phyloP scores from a whole-genome alignment of 2,113 vertebrate species.

The Circaetus cinerascens region DNA sequence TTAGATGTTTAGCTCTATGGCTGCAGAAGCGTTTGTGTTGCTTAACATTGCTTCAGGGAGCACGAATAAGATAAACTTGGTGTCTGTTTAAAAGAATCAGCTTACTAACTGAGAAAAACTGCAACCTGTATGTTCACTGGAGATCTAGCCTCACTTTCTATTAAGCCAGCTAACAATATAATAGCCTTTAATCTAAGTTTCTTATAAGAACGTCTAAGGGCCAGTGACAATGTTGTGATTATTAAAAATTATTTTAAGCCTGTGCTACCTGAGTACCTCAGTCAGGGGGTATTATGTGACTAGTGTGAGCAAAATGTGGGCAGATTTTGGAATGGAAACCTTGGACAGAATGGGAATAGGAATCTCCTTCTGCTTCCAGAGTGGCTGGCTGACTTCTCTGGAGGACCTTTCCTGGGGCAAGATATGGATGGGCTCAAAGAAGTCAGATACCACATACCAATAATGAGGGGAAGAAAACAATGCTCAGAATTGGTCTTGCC shows the following conservation, averaged over 20 bases:
- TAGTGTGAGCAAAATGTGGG: neutral
- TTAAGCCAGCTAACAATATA: neutral
- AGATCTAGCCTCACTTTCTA: neutral
- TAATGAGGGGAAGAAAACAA: neutral
- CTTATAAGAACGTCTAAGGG: neutral
- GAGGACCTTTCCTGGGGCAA: neutral
- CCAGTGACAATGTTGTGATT: neutral
- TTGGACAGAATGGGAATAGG: neutral
- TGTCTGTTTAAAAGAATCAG: neutral
- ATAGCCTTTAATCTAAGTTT: neutral
- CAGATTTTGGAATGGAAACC: neutral
- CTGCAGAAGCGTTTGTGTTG: neutral
- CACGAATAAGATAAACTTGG: neutral
- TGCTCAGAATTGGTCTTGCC: neutral
- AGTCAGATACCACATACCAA: neutral
- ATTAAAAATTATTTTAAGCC: neutral
- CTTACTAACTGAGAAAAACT: neutral
- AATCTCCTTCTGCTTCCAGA: neutral
- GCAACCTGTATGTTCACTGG: accelerated
- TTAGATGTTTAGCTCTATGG: neutral
- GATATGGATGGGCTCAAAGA: accelerated
- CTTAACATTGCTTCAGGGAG: accelerated
- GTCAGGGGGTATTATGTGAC: neutral
- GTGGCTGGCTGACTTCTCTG: neutral
- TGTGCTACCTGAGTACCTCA: neutral